phyloP scores from a whole-genome alignment of 2,797 vertebrate genomes.

The Kryptolebias ocellatus region DNA sequence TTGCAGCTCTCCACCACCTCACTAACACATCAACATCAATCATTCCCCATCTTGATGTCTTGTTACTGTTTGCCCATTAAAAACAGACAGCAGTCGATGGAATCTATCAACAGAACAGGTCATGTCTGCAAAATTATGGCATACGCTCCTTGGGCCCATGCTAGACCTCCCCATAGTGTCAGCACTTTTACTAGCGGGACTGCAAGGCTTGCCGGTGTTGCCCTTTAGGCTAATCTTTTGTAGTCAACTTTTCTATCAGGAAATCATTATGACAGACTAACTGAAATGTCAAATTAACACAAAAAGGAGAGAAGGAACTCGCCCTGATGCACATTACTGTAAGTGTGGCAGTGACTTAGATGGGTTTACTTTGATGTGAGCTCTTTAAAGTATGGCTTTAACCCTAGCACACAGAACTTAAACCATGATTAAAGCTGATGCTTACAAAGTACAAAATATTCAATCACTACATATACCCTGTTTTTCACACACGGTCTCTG shows the following conservation, averaged over 20 bases:
- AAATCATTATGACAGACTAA: constrained; percentile 62
- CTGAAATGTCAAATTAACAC: constrained; percentile 66
- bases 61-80: constrained; percentile 68
- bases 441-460: background rate
- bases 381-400: constrained; percentile 39
- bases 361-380: constrained; percentile 22
- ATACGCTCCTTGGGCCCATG: constrained; percentile 29
- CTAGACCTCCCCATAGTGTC: constrained; percentile 41
- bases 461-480: background rate
- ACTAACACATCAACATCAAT: constrained; percentile 56
- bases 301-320: constrained; percentile 23
- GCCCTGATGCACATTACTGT: constrained; percentile 40
- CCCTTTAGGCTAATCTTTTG: constrained; percentile 73
- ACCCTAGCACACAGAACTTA: constrained; percentile 6
- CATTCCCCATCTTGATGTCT: constrained; percentile 56
- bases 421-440: constrained; percentile 16
- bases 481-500: background rate
- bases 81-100: constrained; percentile 62
- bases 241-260: constrained; percentile 60
- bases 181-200: constrained; percentile 58
- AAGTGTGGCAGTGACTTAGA: constrained; percentile 10
- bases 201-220: constrained; percentile 62
- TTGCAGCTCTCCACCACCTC: constrained; percentile 39
- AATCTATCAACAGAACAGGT: constrained; percentile 61
- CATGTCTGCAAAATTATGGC: constrained; percentile 59